These are phyloP conservation scores for Urocyon cinereoargenteus DNA, from an alignment of 2,797 vertebrate genomes.

Conservation along the genomic window DNA sequence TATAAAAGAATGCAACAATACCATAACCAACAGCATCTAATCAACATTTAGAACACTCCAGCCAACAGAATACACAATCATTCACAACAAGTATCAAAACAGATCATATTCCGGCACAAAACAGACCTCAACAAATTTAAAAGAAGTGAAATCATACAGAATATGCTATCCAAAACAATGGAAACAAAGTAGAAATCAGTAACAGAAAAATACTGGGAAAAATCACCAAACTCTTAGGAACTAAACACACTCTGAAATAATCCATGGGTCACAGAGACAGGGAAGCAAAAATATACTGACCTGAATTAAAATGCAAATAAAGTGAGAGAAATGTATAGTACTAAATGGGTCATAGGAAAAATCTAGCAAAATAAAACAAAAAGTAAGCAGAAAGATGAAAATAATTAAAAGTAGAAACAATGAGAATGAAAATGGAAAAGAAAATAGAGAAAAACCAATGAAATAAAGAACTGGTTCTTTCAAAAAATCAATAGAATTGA, in stretches of 20 bases:
- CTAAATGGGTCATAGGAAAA: not conserved
- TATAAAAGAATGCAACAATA: not conserved
- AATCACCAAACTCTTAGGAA: not conserved
- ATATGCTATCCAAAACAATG: not conserved
- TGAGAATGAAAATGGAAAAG: not conserved
- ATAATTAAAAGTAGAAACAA: not conserved
- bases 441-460: not conserved
- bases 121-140: not conserved
- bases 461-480: not conserved
- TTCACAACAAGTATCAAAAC: not conserved
- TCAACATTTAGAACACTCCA: not conserved
- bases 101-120: not conserved
- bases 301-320: not conserved
- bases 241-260: not conserved
- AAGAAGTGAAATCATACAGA: not conserved
- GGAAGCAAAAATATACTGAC: not conserved
- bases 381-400: not conserved
- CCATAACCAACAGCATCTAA: not conserved
- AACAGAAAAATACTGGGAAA: not conserved
- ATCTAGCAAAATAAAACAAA: not conserved
- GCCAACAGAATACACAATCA: not conserved
- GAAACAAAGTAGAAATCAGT: not conserved
- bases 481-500: not conserved
- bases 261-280: not conserved
- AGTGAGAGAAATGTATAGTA: not conserved